phyloP scores from a whole-genome alignment of 2,888 invertebrate species.

The Leptinotarsa rubiginosa region DNA sequence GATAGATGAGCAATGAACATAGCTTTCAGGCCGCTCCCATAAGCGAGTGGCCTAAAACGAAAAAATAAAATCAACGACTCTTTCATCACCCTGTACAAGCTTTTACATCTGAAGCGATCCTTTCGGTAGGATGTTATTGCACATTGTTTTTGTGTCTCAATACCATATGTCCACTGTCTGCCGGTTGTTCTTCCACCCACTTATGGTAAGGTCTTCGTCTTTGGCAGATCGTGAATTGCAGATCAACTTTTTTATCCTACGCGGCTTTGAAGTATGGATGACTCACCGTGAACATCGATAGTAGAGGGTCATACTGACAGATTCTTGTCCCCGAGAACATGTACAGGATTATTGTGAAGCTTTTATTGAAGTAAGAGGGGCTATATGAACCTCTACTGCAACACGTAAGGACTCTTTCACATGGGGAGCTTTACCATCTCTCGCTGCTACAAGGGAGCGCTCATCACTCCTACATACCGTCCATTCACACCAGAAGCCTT shows the following conservation, averaged over 20 bases:
- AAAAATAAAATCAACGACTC: background rate
- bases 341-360: no score
- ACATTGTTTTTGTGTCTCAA: slow-evolving; percentile 22
- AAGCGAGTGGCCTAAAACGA: background rate
- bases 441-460: no score
- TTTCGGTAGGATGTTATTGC: slow-evolving; percentile 25
- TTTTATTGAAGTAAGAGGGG: no score
- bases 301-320: slow-evolving; percentile 2
- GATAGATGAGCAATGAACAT: no score
- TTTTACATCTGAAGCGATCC: slow-evolving; percentile 15
- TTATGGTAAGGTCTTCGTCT: slow-evolving; percentile 30
- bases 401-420: no score
- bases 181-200: slow-evolving; percentile 38
- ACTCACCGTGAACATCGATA: slow-evolving; percentile 7
- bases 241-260: slow-evolving; percentile 34
- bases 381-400: no score
- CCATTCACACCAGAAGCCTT: no score
- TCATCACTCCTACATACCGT: no score
- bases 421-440: no score
- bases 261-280: slow-evolving; percentile 26
- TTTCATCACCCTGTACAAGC: slow-evolving; percentile 17
- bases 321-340: no score
- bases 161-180: slow-evolving; percentile 32
- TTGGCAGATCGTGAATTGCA: slow-evolving; percentile 32
- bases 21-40: no score